These are phyloP conservation scores for Drosophila quadrilineata DNA, from an alignment of 1,140 invertebrate genomes.

Conservation along the genomic window DNA sequence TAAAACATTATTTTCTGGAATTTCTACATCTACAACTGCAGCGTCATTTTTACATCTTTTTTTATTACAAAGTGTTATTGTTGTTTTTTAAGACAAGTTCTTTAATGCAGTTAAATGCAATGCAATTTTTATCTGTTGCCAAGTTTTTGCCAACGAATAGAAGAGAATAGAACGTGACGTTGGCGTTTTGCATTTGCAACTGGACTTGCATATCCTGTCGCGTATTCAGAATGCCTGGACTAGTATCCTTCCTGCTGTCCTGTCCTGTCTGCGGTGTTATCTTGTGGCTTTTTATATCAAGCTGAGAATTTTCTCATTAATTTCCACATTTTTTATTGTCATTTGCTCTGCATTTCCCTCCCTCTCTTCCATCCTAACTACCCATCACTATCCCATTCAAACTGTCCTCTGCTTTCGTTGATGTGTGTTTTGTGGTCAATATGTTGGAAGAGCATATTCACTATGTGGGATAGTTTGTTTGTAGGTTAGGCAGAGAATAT, in stretches of 20 bases:
- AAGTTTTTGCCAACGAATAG: conserved; percentile 25
- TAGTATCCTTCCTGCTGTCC: conserved; percentile 21
- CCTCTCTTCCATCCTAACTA: not conserved
- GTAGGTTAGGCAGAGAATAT: no score
- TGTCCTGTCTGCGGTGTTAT: conserved; percentile 68
- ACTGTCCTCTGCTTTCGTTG: conserved; percentile 43
- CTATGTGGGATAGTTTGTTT: no score
- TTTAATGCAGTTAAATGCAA: conserved; percentile 69
- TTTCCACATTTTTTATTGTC: conserved; percentile 76
- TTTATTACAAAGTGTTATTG: conserved; percentile 39
- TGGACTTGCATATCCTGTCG: conserved; percentile 53
- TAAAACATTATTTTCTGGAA: no score
- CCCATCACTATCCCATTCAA: no score
- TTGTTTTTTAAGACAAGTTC: conserved; percentile 14
- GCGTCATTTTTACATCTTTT: not conserved
- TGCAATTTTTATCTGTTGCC: conserved; percentile 62
- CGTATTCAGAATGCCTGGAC: conserved; percentile 19
- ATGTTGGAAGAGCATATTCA: no score
- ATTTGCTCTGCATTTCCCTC: conserved; percentile 1
- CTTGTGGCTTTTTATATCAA: conserved; percentile 71
- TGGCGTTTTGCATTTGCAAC: conserved; percentile 58
- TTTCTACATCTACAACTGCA: no score
- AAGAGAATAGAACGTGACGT: conserved; percentile 46
- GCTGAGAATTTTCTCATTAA: conserved; percentile 78
- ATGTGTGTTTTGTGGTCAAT: conserved; percentile 61